A percentile compares a stretch with the other conserved stretches of the same genome.
Evolutionary conservation across 37 sponge, comb jelly and placozoan genomes (phyloP).

Genomic region (Amphimedon queenslandica): DNA sequence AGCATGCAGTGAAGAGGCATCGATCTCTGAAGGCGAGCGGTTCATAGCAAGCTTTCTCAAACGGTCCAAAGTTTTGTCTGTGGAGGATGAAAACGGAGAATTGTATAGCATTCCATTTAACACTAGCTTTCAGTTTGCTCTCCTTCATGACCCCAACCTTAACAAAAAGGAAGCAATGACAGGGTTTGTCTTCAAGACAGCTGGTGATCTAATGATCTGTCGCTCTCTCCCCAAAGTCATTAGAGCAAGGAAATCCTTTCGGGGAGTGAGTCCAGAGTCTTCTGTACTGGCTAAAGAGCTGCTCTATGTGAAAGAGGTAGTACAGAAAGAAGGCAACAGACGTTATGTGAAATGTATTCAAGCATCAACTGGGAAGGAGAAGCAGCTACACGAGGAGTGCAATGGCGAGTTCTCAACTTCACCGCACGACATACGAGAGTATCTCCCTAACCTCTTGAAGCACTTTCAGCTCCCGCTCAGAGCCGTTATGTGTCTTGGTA

Average conservation of each 20-base stretch:
- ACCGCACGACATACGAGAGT: neutral
- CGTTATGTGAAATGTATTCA: conserved; percentile 7
- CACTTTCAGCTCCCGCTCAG: conserved; percentile 3
- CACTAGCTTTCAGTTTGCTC: conserved; percentile 26
- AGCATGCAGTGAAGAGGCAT: neutral
- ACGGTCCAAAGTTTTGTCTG: conserved; percentile 25
- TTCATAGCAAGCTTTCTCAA: conserved; percentile 26
- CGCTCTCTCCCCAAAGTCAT: conserved; percentile 25
- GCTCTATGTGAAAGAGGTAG: neutral
- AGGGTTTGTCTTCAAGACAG: conserved; percentile 25
- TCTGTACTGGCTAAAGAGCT: conserved; percentile 4
- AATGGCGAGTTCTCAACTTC: conserved; percentile 3
- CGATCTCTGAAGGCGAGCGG: conserved; percentile 28
- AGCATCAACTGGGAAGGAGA: neutral
- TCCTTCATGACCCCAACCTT: conserved; percentile 21
- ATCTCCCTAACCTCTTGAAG: neutral
- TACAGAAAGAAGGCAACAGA: conserved; percentile 2
- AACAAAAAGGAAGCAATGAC: conserved; percentile 17
- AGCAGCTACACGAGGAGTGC: neutral
- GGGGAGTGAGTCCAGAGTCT: conserved; percentile 2
- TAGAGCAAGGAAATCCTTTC: conserved; percentile 11
- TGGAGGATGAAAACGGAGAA: conserved; percentile 16
- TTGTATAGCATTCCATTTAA: conserved; percentile 13
- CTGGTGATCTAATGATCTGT: conserved; percentile 4
- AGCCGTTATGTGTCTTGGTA: neutral